These are phyloP conservation scores for Diplodus sargus DNA, from an alignment of 2,797 vertebrate genomes.

Conservation along the genomic window DNA sequence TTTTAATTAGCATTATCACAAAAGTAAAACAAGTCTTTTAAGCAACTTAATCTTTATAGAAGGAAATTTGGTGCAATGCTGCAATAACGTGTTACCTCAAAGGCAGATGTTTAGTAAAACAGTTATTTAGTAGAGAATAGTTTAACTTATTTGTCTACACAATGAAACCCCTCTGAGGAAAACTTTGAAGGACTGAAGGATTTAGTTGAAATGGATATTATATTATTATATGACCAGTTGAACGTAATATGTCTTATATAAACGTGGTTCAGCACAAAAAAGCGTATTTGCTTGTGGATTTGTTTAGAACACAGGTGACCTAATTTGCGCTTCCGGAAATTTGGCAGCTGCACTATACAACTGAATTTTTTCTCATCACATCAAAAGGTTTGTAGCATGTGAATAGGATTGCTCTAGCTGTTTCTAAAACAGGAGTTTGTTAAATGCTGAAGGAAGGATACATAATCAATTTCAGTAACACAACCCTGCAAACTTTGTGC, in stretches of 20 bases:
- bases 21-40: neutral
- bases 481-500: neutral
- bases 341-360: neutral
- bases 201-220: neutral
- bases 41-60: neutral
- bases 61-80: no score
- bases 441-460: neutral
- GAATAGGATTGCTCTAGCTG: neutral
- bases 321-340: no score
- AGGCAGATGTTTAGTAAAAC: neutral
- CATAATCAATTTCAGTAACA: neutral
- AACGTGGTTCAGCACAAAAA: no score
- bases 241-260: no score
- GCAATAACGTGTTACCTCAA: neutral
- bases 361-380: neutral
- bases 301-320: neutral
- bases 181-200: neutral
- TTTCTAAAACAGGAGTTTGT: neutral
- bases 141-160: neutral
- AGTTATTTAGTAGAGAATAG: neutral
- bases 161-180: no score
- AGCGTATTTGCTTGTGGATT: no score
- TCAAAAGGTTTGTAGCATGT: neutral
- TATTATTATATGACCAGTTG: neutral
- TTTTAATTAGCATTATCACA: neutral